Percentiles rank a stretch among this genome's conserved stretches.
phyloP scores from a whole-genome alignment of 2,888 invertebrate genomes.

The Napeogenes sylphis region DNA sequence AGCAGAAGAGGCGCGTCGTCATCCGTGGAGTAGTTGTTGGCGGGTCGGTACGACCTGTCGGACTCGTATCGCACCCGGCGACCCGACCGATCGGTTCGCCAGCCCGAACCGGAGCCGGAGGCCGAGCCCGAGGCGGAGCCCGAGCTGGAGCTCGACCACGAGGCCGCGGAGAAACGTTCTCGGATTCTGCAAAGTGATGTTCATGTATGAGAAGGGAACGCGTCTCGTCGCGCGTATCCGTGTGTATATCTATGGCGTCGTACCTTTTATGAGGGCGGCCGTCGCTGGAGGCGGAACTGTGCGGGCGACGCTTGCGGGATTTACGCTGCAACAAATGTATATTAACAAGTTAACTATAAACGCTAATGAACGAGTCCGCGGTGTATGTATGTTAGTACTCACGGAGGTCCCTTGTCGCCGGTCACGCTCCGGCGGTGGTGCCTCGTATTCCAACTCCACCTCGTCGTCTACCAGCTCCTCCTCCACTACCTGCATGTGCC shows the following conservation, averaged over 20 bases:
- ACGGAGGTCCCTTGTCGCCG: conserved; percentile 15
- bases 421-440: conserved; percentile 1
- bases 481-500: conserved; percentile 36
- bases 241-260: neutral
- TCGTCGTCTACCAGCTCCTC: conserved; percentile 53
- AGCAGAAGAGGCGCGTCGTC: conserved; percentile 62
- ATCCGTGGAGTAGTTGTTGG: conserved; percentile 50
- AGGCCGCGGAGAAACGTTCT: conserved; percentile 46
- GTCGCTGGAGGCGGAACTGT: conserved; percentile 28
- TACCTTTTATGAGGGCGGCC: conserved; percentile 29
- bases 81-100: conserved; percentile 7
- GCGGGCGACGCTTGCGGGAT: conserved; percentile 31
- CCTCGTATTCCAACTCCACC: conserved; percentile 44
- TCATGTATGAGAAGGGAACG: neutral
- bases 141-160: conserved; percentile 39
- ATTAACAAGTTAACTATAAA: neutral
- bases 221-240: neutral
- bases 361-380: neutral
- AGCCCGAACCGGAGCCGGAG: conserved; percentile 17
- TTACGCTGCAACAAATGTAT: conserved; percentile 5
- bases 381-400: neutral
- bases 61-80: conserved; percentile 58
- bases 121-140: conserved; percentile 31
- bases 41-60: conserved; percentile 65
- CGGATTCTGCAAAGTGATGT: conserved; percentile 39